These are phyloP conservation scores for Orthosia gothica DNA, from an alignment of 2,888 invertebrate species.

Conservation along the genomic window DNA sequence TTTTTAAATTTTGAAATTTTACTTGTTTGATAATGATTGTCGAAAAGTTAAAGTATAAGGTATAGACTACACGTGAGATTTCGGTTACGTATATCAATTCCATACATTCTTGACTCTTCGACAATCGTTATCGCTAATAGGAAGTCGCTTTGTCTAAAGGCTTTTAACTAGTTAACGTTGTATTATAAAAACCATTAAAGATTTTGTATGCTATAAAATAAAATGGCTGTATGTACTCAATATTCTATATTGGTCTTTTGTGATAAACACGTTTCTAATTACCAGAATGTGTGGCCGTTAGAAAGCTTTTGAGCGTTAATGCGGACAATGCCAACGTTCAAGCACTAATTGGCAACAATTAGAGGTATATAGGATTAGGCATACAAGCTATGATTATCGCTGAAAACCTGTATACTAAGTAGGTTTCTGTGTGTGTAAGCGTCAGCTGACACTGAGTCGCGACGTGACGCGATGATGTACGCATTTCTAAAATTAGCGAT, in stretches of 20 bases:
- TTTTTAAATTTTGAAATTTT: too few relatives aligned
- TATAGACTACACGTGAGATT: not conserved
- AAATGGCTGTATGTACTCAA: not conserved
- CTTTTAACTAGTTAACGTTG: not conserved
- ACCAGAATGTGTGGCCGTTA: conserved; percentile 23
- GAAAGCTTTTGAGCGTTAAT: conserved; percentile 23
- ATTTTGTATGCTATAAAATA: not conserved
- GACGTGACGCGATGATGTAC: too few relatives aligned
- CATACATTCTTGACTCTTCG: not conserved
- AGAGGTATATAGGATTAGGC: conserved; percentile 2
- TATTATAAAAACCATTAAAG: not conserved
- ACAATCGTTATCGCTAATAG: not conserved
- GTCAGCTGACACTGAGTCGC: too few relatives aligned
- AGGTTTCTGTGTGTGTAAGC: conserved; percentile 19
- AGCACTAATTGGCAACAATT: conserved; percentile 20
- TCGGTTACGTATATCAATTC: not conserved
- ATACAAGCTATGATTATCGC: conserved; percentile 12
- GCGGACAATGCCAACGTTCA: conserved; percentile 23
- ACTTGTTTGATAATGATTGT: not conserved
- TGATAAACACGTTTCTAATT: conserved; percentile 9
- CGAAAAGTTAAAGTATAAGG: not conserved
- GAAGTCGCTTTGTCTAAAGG: not conserved
- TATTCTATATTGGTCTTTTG: conserved; percentile 6
- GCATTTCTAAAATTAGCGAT: too few relatives aligned
- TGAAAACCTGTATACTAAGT: conserved; percentile 18